Percentiles rank a stretch among this genome's conserved stretches.
Conservation (phyloP, 2,113 vertebrate genomes). For the Microcebus tavaratra region DNA sequence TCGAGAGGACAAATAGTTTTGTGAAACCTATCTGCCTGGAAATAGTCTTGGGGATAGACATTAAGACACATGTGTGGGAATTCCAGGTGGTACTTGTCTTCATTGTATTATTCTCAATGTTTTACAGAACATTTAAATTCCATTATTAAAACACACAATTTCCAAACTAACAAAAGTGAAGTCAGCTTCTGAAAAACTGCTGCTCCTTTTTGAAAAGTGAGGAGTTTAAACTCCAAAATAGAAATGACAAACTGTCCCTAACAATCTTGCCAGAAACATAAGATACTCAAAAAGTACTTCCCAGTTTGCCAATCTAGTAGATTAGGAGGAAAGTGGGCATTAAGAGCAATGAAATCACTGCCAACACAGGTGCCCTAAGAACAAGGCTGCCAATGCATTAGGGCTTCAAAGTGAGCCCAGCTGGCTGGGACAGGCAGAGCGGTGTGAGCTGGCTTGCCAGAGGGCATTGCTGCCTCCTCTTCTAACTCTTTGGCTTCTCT, state of each 20-base stretch:
- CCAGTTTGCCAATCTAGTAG: neutral
- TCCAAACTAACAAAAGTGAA: neutral
- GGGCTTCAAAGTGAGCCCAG: neutral
- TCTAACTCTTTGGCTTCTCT: neutral
- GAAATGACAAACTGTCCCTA: neutral
- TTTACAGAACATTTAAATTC: neutral
- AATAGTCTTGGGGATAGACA: neutral
- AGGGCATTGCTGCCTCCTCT: neutral
- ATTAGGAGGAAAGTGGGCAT: neutral
- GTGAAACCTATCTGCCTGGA: neutral
- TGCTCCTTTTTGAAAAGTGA: neutral
- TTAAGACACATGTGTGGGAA: neutral
- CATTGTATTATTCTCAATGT: neutral
- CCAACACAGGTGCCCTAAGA: neutral
- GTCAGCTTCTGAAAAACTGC: neutral
- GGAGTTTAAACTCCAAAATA: neutral
- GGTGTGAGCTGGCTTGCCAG: accelerated
- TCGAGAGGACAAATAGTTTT: neutral
- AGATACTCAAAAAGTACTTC: neutral
- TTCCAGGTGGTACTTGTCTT: neutral
- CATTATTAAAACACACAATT: neutral
- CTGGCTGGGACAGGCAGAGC: neutral
- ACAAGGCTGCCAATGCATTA: neutral
- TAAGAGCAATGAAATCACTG: neutral
- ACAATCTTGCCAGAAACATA: neutral